Conservation (phyloP, 2,797 vertebrate genomes). For the Halcyon chelicuti region DNA sequence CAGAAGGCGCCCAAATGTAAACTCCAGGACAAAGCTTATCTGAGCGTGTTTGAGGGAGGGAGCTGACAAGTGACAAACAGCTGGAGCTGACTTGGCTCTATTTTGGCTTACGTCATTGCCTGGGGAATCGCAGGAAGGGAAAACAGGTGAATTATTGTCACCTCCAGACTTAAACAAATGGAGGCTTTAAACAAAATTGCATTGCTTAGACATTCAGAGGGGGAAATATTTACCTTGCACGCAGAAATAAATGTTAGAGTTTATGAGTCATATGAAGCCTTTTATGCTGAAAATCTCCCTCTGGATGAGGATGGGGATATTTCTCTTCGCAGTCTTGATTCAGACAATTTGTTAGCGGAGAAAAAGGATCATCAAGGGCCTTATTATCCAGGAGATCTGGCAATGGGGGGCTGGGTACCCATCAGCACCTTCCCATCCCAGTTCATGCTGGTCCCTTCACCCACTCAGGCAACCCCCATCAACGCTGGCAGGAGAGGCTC, state of each 20-base stretch:
- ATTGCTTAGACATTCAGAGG: slow-evolving; percentile 21
- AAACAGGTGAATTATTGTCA: slow-evolving; percentile 50
- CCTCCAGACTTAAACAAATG: slow-evolving; percentile 46
- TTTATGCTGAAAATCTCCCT: slow-evolving; percentile 38
- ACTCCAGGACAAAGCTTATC: not conserved
- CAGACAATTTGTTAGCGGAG: slow-evolving; percentile 1
- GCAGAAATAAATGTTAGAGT: slow-evolving; percentile 37
- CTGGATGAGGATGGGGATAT: slow-evolving; percentile 14
- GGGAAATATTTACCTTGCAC: slow-evolving; percentile 30
- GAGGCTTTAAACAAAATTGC: slow-evolving; percentile 51
- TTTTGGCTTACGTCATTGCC: not conserved
- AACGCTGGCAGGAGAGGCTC: not conserved
- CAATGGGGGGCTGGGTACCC: not conserved
- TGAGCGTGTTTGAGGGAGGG: not conserved
- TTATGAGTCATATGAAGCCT: slow-evolving; percentile 24
- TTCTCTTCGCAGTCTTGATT: not conserved
- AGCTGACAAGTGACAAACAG: slow-evolving; percentile 24
- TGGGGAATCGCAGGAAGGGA: not conserved
- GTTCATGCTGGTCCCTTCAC: not conserved
- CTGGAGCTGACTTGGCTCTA: not conserved
- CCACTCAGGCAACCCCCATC: not conserved
- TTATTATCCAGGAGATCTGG: not conserved
- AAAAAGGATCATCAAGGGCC: not conserved
- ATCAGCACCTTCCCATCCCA: not conserved
- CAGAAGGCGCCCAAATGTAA: not conserved